A percentile compares a stretch with the other conserved stretches of the same genome.
phyloP scores from a whole-genome alignment of 2,797 vertebrate genomes.

The Aselliscus stoliczkanus region DNA sequence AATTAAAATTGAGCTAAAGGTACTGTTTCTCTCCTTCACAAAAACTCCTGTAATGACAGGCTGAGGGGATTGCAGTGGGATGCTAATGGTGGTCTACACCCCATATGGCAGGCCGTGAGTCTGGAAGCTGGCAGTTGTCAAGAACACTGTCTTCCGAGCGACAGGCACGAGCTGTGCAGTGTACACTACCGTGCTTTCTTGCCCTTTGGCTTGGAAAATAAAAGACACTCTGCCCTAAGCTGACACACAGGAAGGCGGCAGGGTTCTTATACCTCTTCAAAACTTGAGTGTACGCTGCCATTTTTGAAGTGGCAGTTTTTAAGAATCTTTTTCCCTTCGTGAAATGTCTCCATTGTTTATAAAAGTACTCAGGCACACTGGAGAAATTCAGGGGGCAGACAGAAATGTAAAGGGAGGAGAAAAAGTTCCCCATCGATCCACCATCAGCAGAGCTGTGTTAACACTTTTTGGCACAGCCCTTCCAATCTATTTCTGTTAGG shows the following conservation, averaged over 20 bases:
- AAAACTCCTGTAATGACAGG: background rate
- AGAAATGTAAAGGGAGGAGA: background rate
- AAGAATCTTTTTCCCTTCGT: background rate
- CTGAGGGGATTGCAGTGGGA: background rate
- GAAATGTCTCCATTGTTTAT: background rate
- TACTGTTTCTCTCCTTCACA: background rate
- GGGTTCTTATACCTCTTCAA: background rate
- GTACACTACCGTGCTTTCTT: background rate
- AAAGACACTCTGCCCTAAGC: background rate
- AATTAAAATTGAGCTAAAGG: background rate
- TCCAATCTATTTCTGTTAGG: background rate
- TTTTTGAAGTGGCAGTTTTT: background rate
- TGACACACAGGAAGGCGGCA: background rate
- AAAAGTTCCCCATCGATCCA: background rate
- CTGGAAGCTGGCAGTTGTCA: background rate
- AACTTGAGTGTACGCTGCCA: background rate
- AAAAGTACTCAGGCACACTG: background rate
- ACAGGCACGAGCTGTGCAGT: accelerated
- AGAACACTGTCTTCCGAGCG: background rate
- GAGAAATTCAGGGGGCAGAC: background rate
- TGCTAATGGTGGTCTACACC: no score
- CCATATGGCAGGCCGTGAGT: background rate
- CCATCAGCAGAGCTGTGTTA: background rate
- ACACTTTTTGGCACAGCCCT: background rate
- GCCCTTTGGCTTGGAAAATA: background rate